Base-by-base conservation (phyloP, 2,888 invertebrate species). In the Octonoba sinensis region DNA sequence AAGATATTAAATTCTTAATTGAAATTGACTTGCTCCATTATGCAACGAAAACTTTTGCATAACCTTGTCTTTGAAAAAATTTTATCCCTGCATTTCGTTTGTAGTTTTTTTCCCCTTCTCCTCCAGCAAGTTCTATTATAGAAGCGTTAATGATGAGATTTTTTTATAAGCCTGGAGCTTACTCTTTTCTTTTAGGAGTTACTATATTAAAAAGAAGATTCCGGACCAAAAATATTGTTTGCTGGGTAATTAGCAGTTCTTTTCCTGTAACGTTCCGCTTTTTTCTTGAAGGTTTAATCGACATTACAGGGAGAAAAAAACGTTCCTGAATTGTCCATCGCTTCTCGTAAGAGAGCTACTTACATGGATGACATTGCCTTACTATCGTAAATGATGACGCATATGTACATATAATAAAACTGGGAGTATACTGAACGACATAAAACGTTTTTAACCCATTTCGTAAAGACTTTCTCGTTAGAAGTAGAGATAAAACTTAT, bases 211-310 rank as follows among this genome's bases (percentile, higher is more conserved):
- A 74, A 74, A 47, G 36, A 59, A 71, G 24, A 66, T 54, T 18
- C 18, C 54, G 54, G 54, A 49, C 73, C 47, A 46, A 54, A 74
- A 74, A 74, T 74, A 66, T 54, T 74, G 51, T 64, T 77, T 77
- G 56, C 60, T 56, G 65, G 77, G 71, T 77, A 77, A 77, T 77
- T 77, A 77, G 71, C 77, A 77, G 77, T 71, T 71, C 64, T 70
- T 77, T 77, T 77, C 56, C 24, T 22, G 44, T 49, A 49, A 47
- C 47, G 46, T 54, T 64, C 51, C 44, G 22, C 51, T 67, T 59
- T 71, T 67, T 69, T 75, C 59, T 57, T 60, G 27, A 15, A 18
- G 60, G 15, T 24, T 59, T 36, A 36, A 36, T 36, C 16, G 24
- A 16, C 22, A 57, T 57, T 20, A 20, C 13, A 36, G 27, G 57